These are phyloP conservation scores for Chaetops frenatus DNA, from an alignment of 2,113 vertebrate species.

Conservation along the genomic window DNA sequence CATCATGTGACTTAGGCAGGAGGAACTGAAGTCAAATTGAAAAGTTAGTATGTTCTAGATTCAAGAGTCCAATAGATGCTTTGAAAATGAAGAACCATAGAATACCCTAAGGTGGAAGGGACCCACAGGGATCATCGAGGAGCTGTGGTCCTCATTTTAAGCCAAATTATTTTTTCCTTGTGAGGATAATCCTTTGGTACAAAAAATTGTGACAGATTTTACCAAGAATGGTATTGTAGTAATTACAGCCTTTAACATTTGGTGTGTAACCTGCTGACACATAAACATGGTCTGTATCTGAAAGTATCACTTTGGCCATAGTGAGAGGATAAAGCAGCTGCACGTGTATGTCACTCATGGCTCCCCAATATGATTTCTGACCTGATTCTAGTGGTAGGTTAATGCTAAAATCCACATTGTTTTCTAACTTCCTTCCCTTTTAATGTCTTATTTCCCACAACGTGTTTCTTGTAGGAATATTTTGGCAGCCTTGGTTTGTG, in stretches of 20 bases:
- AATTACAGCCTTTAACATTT: background rate
- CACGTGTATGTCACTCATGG: accelerated
- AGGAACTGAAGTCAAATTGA: background rate
- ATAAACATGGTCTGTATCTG: background rate
- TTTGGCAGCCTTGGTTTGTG: background rate
- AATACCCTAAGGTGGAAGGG: background rate
- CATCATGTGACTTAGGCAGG: background rate
- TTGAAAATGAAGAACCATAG: background rate
- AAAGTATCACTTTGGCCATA: background rate
- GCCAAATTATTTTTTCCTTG: background rate
- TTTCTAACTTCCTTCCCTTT: background rate
- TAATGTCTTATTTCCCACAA: background rate
- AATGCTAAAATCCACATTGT: background rate
- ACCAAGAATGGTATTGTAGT: background rate
- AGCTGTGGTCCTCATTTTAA: background rate
- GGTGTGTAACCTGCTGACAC: background rate
- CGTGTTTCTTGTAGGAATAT: background rate
- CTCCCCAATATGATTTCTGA: background rate
- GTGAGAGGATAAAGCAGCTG: background rate
- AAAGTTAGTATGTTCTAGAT: background rate
- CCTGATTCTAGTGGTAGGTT: background rate
- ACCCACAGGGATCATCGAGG: background rate
- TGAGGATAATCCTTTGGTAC: background rate
- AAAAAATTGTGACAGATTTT: background rate
- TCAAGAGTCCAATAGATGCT: background rate